Evolutionary conservation across 2,113 vertebrate genomes (phyloP), one percentile per base, ranked within the genome.

Genomic region (Ceuthmochares aereus): DNA sequence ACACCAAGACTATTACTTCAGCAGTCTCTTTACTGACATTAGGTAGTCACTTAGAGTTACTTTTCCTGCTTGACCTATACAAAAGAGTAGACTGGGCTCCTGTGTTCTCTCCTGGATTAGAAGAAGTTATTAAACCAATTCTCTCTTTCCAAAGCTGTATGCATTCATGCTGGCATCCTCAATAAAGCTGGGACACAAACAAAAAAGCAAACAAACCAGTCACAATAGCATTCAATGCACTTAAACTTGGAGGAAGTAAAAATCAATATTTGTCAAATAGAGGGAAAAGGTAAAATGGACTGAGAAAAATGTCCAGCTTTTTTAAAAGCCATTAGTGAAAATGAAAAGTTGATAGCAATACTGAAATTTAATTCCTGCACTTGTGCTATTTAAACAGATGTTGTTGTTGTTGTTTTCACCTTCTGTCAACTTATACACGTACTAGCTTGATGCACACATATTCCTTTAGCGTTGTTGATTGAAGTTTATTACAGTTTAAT

Each of bases 191-290:
- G 43, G 40, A 32, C 32, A 74, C 85, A 91, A 94, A 96, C 75
- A 91, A 91, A 93, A 96, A 93, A 94, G 84, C 75, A 95, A 96
- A 82, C 79, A 90, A 91, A 92, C 82, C 43, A 52, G 93, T 77
- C 84, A 66, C 68, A 89, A 82, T 90, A 96, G 86, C 84, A 88
- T 91, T 83, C 87, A 89, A 69, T 85, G 89, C 95, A 95, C 96
- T 97, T 97, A 96, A 96, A 96, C 89, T 94, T 90, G 75, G 89
- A 95, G 84, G 79, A 95, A 96, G 94, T 96, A 56, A 95, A 96
- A 96, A 97, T 97, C 95, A 94, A 95, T 94, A 92, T 95, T 96
- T 96, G 92, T 96, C 95, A 94, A 93, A 96, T 83, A 76, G 96
- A 95, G 85, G 64, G 79, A 96, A 95, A 94, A 97, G 92, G 84